Evolutionary conservation across 2,888 invertebrate species (phyloP).

Genomic region (Altica lythri): DNA sequence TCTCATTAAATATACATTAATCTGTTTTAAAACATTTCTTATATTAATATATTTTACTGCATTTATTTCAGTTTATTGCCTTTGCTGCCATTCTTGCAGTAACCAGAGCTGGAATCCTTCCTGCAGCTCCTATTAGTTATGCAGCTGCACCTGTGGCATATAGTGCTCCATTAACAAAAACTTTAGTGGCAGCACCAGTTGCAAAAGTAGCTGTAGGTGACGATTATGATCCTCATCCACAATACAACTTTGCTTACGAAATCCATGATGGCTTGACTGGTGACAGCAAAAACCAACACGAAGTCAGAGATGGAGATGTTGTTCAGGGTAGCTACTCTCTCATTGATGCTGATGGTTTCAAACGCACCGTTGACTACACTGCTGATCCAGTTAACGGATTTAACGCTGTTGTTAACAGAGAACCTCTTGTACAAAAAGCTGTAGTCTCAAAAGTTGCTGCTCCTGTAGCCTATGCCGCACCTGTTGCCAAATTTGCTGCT

Average conservation of each 20-base stretch:
- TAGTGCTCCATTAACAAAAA: constrained; percentile 32
- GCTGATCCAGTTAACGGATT: constrained; percentile 62
- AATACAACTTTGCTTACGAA: constrained; percentile 63
- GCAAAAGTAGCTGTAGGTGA: constrained; percentile 41
- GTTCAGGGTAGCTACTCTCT: constrained; percentile 66
- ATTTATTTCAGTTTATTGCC: constrained; percentile 34
- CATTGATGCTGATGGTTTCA: constrained; percentile 65
- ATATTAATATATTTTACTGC: no score
- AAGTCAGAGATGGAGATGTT: constrained; percentile 67
- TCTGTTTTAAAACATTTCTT: no score
- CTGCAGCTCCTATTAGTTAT: constrained; percentile 23
- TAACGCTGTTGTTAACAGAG: constrained; percentile 63
- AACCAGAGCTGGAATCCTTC: constrained; percentile 52
- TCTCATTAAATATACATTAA: no score
- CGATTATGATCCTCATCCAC: constrained; percentile 53
- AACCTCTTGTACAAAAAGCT: constrained; percentile 54
- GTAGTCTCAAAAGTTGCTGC: constrained; percentile 30
- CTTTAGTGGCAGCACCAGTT: constrained; percentile 38
- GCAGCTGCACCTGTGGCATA: constrained; percentile 32
- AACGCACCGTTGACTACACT: constrained; percentile 66
- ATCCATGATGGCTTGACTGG: constrained; percentile 64
- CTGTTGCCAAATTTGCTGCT: constrained; percentile 39
- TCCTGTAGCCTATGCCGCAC: constrained; percentile 37
- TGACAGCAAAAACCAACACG: constrained; percentile 66
- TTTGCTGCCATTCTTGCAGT: constrained; percentile 39